A percentile compares a stretch with the other conserved stretches of the same genome.
phyloP scores from a whole-genome alignment of 2,113 vertebrate species.

The Hylia prasina region DNA sequence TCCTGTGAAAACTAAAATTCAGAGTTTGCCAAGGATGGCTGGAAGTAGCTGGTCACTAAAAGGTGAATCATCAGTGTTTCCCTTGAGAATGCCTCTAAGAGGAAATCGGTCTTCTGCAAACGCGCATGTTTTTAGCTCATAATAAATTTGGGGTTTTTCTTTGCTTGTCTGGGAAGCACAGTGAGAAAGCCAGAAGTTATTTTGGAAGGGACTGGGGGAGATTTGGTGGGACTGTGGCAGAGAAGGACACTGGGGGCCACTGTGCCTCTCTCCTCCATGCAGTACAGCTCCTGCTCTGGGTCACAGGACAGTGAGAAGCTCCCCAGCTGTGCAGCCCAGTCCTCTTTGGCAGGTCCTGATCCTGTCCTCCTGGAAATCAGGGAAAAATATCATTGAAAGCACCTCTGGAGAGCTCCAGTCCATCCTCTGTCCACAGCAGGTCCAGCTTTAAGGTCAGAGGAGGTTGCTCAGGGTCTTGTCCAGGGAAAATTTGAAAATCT shows the following conservation, averaged over 20 bases:
- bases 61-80: not conserved
- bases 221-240: not conserved
- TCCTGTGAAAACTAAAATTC: not conserved
- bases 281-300: fast-evolving
- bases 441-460: not conserved
- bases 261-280: fast-evolving
- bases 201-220: not conserved
- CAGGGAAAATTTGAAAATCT: not conserved
- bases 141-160: not conserved
- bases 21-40: not conserved
- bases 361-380: not conserved
- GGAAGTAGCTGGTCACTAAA: not conserved
- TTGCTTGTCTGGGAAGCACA: not conserved
- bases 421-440: not conserved
- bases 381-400: not conserved
- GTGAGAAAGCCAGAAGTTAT: not conserved
- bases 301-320: not conserved
- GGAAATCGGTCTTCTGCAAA: not conserved
- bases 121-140: not conserved
- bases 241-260: not conserved
- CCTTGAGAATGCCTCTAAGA: not conserved
- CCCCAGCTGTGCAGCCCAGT: not conserved
- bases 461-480: not conserved
- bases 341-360: not conserved
- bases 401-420: not conserved